phyloP scores from a whole-genome alignment of 2,113 vertebrate genomes.

The Eira barbara region DNA sequence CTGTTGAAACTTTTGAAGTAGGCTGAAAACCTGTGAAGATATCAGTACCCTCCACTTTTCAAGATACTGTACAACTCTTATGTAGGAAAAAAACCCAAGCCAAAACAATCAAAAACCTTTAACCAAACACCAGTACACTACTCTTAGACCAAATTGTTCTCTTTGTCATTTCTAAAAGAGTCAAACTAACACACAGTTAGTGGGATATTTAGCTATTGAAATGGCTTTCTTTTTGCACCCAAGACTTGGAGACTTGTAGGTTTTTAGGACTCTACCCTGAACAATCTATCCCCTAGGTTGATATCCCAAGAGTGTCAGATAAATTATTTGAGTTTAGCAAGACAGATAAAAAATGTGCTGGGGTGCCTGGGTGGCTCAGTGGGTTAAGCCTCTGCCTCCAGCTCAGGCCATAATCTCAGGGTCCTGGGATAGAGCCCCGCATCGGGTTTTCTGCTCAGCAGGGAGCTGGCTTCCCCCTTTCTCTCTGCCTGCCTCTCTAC shows the following conservation, averaged over 20 bases:
- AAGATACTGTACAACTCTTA: conserved; percentile 5
- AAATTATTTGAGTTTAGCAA: conserved; percentile 34
- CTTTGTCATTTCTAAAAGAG: conserved; percentile 41
- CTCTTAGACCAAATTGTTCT: not conserved
- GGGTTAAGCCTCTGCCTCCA: too few relatives aligned
- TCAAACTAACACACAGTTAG: not conserved
- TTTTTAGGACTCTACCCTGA: conserved; percentile 27
- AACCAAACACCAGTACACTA: not conserved
- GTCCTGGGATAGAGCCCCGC: too few relatives aligned
- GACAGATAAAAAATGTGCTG: conserved; percentile 25
- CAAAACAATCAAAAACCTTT: not conserved
- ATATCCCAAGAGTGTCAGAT: not conserved
- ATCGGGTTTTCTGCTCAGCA: too few relatives aligned
- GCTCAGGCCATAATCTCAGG: too few relatives aligned
- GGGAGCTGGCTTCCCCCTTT: too few relatives aligned
- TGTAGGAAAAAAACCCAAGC: not conserved
- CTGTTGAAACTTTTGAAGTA: conserved; percentile 21
- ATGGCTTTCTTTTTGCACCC: conserved; percentile 12
- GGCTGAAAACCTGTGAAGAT: not conserved
- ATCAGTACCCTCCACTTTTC: not conserved
- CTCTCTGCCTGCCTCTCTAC: too few relatives aligned
- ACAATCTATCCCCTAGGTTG: conserved; percentile 23
- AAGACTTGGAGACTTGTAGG: conserved; percentile 45
- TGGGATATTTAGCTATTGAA: conserved; percentile 44
- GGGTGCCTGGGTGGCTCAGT: too few relatives aligned